Evolutionary conservation across 2,113 vertebrate genomes (phyloP).

Genomic region (Rhizomys pruinosus): DNA sequence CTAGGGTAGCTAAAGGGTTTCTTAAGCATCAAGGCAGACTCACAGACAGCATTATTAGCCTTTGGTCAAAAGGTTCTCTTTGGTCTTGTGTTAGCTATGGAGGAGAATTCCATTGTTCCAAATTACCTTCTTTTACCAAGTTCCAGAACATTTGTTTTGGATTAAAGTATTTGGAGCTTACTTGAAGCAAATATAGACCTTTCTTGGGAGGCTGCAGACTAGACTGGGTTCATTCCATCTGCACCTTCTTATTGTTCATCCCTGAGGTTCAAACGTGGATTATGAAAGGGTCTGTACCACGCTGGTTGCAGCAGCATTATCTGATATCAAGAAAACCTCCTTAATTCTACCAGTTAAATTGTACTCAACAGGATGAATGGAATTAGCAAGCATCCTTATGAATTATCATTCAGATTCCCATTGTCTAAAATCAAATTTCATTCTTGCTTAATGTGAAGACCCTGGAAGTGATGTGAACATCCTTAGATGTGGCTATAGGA

Average conservation of each 20-base stretch:
- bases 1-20: background rate
- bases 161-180: background rate
- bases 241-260: background rate
- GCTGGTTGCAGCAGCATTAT: background rate
- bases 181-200: background rate
- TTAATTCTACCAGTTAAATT: background rate
- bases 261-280: background rate
- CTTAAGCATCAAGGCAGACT: background rate
- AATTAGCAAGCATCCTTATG: background rate
- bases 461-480: too few species aligned
- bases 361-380: background rate
- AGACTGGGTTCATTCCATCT: background rate
- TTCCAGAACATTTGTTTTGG: background rate
- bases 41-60: background rate
- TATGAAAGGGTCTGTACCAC: background rate
- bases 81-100: background rate
- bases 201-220: background rate
- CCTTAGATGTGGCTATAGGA: background rate
- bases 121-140: background rate
- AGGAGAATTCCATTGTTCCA: conserved; percentile 16
- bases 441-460: background rate
- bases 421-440: background rate
- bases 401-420: background rate
- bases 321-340: background rate
- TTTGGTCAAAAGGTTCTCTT: background rate